Evolutionary conservation across 1,140 invertebrate genomes (phyloP).

Genomic region (Pseudoatta argentina): DNA sequence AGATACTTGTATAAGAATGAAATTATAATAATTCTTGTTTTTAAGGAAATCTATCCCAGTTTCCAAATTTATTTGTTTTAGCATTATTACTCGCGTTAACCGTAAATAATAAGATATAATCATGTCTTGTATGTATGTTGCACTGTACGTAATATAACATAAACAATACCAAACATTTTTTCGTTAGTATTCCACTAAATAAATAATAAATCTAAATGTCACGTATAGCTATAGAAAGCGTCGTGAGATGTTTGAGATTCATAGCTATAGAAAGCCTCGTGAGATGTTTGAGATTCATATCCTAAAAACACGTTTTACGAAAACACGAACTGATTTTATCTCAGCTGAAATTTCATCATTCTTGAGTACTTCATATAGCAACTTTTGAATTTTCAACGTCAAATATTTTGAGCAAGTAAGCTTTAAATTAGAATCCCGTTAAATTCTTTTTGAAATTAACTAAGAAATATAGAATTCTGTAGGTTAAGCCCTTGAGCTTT

Average conservation of each 20-base stretch:
- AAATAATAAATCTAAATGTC: conserved; percentile 24
- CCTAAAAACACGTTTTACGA: not conserved
- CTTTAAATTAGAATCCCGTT: conserved; percentile 2
- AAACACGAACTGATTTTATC: conserved; percentile 27
- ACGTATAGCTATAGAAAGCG: not conserved
- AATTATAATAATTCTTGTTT: not conserved
- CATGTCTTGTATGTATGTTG: not conserved
- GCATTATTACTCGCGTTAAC: not conserved
- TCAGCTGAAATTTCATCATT: conserved; percentile 1
- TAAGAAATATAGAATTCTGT: not conserved
- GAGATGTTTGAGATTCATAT: not conserved
- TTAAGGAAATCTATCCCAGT: not conserved
- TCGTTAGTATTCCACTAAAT: conserved; percentile 7
- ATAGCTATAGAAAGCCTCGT: not conserved
- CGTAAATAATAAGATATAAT: not conserved
- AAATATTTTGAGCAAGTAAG: conserved; percentile 8
- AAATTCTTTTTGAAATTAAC: not conserved
- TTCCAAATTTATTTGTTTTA: not conserved
- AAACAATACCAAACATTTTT: not conserved
- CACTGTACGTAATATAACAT: not conserved
- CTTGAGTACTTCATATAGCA: not conserved
- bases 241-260: not conserved
- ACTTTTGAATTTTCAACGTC: not conserved
- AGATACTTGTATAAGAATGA: not conserved
- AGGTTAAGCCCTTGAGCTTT: not conserved